These are phyloP conservation scores for sheep (Ovis aries) DNA, from an alignment of 2,113 vertebrate species.

Conservation along the genomic window ARS-UI_Ramb_v3.0 NC_056076.1:3402001-3402500, in stretches of 20 bases:
- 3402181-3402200: constrained; percentile 36
- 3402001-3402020: accelerated
- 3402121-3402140: neutral
- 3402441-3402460: neutral
- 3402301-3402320: constrained; percentile 3
- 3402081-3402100: neutral
- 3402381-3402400: neutral
- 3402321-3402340: neutral
- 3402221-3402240: constrained; percentile 29
- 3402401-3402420: neutral
- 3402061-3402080: neutral
- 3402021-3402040: neutral
- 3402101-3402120: neutral
- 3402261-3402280: constrained; percentile 37
- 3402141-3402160: neutral
- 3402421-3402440: neutral
- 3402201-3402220: neutral
- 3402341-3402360: neutral
- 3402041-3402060: too few relatives aligned
- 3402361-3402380: neutral
- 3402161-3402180: constrained; percentile 51
- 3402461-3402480: neutral
- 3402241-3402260: constrained; percentile 21
- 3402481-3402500: neutral
- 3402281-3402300: neutral